phyloP scores from a whole-genome alignment of 1,140 invertebrate genomes.

The Cotesia chilonis region DNA sequence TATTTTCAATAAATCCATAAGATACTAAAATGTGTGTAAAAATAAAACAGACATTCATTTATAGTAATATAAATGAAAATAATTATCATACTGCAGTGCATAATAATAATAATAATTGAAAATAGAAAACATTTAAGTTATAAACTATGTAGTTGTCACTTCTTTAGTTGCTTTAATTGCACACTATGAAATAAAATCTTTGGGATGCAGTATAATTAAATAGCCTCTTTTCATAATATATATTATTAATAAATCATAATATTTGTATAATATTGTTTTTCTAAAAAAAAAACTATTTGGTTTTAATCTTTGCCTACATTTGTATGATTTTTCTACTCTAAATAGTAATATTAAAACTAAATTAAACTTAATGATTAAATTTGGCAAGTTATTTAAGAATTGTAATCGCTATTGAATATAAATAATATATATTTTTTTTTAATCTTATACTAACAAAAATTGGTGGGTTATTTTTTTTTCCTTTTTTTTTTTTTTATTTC shows the following conservation, averaged over 20 bases:
- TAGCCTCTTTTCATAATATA: too few species aligned
- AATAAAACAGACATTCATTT: conserved; percentile 9
- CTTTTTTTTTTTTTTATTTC: too few species aligned
- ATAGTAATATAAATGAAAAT: not conserved
- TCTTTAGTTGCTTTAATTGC: too few species aligned
- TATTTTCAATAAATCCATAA: conserved; percentile 39
- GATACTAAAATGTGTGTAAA: conserved; percentile 24
- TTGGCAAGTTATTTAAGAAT: conserved; percentile 27
- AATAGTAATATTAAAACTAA: not conserved
- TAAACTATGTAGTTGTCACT: too few species aligned
- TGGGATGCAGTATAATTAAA: too few species aligned
- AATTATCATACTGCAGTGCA: not conserved
- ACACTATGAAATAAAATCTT: too few species aligned
- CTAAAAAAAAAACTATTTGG: conserved; percentile 14
- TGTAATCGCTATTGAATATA: conserved; percentile 22
- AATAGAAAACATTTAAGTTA: too few species aligned
- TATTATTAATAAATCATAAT: too few species aligned
- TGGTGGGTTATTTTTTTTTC: not conserved
- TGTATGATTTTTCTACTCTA: too few species aligned
- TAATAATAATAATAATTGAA: not conserved
- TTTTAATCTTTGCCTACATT: too few species aligned
- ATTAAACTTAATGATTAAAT: conserved; percentile 1
- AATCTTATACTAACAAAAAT: not conserved
- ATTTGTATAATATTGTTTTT: not conserved
- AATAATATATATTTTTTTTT: not conserved